A percentile compares a stretch with the other conserved stretches of the same genome.
phyloP scores from a whole-genome alignment of 2,113 vertebrate species.

The Callorhinus ursinus region DNA sequence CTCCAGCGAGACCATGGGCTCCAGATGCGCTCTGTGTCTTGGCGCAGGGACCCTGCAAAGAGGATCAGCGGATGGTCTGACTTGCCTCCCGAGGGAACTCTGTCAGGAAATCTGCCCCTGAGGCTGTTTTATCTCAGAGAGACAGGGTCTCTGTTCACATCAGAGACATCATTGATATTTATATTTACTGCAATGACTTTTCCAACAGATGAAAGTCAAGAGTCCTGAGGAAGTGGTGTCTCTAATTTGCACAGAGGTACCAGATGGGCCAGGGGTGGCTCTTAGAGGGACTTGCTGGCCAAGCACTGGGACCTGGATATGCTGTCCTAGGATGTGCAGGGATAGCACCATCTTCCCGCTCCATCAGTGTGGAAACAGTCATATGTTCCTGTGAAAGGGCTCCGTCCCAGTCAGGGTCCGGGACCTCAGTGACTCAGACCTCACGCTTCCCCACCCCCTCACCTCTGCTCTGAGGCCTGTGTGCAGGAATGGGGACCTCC shows the following conservation, averaged over 20 bases:
- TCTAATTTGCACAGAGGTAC: not conserved
- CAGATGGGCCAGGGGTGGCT: not conserved
- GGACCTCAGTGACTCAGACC: not conserved
- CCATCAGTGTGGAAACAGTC: not conserved
- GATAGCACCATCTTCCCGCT: not conserved
- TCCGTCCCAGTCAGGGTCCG: not conserved
- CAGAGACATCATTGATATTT: not conserved
- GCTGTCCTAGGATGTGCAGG: not conserved
- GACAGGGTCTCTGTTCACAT: not conserved
- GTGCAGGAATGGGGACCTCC: not conserved
- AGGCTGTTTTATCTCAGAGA: not conserved
- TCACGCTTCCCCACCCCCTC: not conserved
- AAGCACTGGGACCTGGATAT: not conserved
- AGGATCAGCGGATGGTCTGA: not conserved
- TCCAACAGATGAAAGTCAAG: not conserved
- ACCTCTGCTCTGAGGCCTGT: not conserved
- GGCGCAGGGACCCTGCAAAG: conserved; percentile 82
- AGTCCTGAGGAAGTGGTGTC: not conserved
- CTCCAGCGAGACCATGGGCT: conserved; percentile 95
- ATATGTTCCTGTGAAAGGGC: not conserved
- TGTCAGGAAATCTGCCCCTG: not conserved
- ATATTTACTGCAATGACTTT: not conserved
- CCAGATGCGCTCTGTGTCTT: conserved; percentile 86
- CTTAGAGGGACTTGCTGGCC: not conserved
- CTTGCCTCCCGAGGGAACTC: not conserved